Conservation (phyloP, 2,888 invertebrate species). For the Agrilus cyanescens region DNA sequence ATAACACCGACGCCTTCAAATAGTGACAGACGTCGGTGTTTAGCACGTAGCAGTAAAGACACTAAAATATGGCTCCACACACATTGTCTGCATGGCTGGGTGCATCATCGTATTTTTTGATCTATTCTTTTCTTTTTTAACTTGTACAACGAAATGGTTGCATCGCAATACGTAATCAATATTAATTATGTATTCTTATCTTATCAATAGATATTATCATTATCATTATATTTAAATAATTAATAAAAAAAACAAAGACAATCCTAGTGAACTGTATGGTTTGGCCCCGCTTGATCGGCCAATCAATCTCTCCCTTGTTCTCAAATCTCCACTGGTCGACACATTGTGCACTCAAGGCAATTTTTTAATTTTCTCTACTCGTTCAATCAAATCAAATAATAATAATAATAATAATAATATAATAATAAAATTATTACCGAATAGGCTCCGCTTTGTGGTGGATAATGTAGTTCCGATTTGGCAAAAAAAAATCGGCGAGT, state of each 20-base stretch:
- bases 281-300: conserved; percentile 32
- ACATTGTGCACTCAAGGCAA: conserved; percentile 37
- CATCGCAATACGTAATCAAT: too few relatives aligned
- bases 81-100: conserved; percentile 48
- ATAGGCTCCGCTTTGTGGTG: conserved; percentile 1
- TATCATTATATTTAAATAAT: too few relatives aligned
- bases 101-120: conserved; percentile 5
- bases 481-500: not conserved
- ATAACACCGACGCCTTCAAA: too few relatives aligned
- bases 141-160: conserved; percentile 10
- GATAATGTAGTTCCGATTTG: too few relatives aligned
- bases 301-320: too few relatives aligned
- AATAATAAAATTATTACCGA: conserved; percentile 1
- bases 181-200: too few relatives aligned
- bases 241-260: conserved; percentile 5
- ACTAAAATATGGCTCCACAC: conserved; percentile 41
- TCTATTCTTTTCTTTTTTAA: not conserved
- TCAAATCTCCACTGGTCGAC: conserved; percentile 25
- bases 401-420: not conserved
- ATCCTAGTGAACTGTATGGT: conserved; percentile 32
- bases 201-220: too few relatives aligned
- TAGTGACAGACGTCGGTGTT: too few relatives aligned
- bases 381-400: conserved; percentile 19
- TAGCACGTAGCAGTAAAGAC: not conserved
- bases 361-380: conserved; percentile 17